These are phyloP conservation scores for Antitype chi DNA, from an alignment of 2,888 invertebrate genomes.

Conservation along the genomic window DNA sequence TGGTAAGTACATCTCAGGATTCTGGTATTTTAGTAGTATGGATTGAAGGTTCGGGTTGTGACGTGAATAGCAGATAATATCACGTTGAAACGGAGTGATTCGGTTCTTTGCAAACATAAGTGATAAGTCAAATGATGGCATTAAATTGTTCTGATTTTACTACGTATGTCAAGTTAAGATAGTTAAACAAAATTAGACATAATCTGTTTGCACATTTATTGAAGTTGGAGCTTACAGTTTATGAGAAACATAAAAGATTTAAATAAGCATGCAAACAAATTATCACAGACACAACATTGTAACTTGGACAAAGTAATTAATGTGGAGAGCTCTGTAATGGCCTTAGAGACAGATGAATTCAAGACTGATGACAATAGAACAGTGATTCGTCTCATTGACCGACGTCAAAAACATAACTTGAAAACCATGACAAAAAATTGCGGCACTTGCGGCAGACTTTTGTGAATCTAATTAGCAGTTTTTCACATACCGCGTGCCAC, in stretches of 20 bases:
- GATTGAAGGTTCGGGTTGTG: no score
- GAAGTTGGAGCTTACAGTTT: neutral
- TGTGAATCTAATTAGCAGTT: neutral
- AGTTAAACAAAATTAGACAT: neutral
- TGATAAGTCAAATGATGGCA: neutral
- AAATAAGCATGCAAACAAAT: neutral
- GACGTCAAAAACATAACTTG: neutral
- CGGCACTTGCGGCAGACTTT: neutral
- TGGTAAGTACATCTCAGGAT: neutral
- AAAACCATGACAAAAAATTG: neutral
- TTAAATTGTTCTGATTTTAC: neutral
- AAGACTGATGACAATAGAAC: neutral
- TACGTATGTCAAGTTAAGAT: neutral
- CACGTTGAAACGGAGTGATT: neutral
- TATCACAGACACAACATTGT: neutral
- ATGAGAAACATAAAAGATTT: neutral
- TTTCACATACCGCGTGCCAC: neutral
- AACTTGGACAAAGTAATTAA: slow-evolving; percentile 1
- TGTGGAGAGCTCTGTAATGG: neutral
- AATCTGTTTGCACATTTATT: slow-evolving; percentile 2
- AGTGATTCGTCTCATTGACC: neutral
- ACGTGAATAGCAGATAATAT: no score
- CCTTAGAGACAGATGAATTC: neutral
- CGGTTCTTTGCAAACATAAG: slow-evolving; percentile 37
- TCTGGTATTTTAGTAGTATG: neutral